Conservation (phyloP, 1,140 invertebrate genomes). For the Vollenhovia emeryi region DNA sequence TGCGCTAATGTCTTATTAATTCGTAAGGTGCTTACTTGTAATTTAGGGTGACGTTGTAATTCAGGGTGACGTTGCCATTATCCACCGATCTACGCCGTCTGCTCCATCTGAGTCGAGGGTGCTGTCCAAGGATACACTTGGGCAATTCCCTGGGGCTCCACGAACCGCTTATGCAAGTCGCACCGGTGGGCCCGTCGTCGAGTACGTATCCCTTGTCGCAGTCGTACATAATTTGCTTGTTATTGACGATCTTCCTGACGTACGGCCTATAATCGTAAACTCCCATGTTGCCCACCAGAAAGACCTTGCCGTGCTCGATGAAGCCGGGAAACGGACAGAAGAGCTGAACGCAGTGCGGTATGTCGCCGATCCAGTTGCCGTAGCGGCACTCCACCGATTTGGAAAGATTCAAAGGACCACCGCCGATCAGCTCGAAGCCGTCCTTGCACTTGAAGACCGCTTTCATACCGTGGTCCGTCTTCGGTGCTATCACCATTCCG, state of each 20-base stretch:
- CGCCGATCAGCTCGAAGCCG: conserved; percentile 91
- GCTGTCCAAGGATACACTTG: conserved; percentile 92
- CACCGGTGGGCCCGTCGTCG: conserved; percentile 95
- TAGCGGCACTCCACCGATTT: conserved; percentile 93
- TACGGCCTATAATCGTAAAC: conserved; percentile 98
- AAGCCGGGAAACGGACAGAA: conserved; percentile 97
- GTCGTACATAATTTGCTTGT: conserved; percentile 98
- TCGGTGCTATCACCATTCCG: conserved; percentile 98
- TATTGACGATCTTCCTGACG: conserved; percentile 95
- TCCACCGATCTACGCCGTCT: conserved; percentile 88
- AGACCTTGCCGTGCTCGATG: conserved; percentile 95
- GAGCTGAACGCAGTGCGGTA: conserved; percentile 93
- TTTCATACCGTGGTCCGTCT: conserved; percentile 97
- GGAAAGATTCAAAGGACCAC: conserved; percentile 86
- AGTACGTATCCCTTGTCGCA: conserved; percentile 96
- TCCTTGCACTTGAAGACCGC: conserved; percentile 97
- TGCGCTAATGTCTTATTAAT: neutral
- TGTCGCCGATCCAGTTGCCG: conserved; percentile 96
- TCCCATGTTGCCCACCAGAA: conserved; percentile 98
- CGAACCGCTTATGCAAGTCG: conserved; percentile 95
- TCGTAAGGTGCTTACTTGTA: conserved; percentile 58
- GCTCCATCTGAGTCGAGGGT: conserved; percentile 93
- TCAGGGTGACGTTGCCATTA: conserved; percentile 70
- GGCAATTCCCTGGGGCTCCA: conserved; percentile 94
- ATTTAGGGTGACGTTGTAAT: conserved; percentile 63